Conservation (phyloP, 2,113 vertebrate genomes). For the Limnothrissa miodon region DNA sequence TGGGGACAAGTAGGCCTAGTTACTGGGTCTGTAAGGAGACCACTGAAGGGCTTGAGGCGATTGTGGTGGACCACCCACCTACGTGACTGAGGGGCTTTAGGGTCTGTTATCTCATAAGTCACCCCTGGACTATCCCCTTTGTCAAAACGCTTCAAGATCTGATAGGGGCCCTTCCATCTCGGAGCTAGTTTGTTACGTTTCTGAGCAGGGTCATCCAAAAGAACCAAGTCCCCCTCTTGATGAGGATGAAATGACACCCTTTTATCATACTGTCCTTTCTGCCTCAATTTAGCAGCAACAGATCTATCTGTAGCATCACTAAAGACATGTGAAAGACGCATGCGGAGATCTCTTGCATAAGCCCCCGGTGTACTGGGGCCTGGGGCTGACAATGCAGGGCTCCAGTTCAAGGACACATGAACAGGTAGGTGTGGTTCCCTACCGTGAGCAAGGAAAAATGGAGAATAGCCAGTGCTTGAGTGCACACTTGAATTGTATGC, state of each 20-base stretch:
- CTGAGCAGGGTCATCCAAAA: background rate
- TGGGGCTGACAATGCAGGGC: background rate
- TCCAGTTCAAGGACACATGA: too few relatives aligned
- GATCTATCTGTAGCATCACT: background rate
- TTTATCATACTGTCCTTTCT: background rate
- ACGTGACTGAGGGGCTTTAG: background rate
- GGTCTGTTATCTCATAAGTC: background rate
- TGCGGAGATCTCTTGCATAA: background rate
- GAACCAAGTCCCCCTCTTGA: background rate
- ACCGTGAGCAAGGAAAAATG: background rate
- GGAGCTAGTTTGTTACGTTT: background rate
- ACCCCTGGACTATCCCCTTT: background rate
- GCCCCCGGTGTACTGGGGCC: background rate
- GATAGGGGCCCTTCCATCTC: background rate
- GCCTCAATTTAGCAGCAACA: background rate
- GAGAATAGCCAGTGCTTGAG: background rate
- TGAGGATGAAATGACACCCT: background rate
- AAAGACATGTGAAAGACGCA: slow-evolving; percentile 24
- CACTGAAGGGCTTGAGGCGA: background rate
- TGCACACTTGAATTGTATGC: background rate
- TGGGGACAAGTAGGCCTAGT: too few relatives aligned
- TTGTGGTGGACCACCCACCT: background rate
- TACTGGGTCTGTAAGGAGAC: too few relatives aligned
- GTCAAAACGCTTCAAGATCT: background rate
- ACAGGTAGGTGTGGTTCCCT: background rate